Evolutionary conservation across 2,888 invertebrate genomes (phyloP).

Genomic region (Athripsodes cinereus): DNA sequence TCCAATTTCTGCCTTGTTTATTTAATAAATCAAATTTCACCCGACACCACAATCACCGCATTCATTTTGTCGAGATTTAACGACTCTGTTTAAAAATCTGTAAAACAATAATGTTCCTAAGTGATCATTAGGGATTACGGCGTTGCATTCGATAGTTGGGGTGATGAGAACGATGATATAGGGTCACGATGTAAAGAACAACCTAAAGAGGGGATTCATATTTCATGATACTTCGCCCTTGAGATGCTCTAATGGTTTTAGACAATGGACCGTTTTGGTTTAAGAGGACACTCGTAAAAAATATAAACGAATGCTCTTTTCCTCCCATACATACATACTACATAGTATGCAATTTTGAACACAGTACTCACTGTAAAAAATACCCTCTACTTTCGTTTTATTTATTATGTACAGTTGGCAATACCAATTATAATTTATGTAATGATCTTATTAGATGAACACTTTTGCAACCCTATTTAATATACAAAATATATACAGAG

Average conservation of each 20-base stretch:
- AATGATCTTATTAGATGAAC: neutral
- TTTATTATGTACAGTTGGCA: neutral
- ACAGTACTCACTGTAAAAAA: neutral
- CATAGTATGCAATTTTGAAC: neutral
- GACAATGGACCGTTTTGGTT: constrained; percentile 27
- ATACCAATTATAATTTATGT: neutral
- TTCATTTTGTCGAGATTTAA: neutral
- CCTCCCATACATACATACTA: constrained; percentile 5
- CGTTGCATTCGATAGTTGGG: constrained; percentile 5
- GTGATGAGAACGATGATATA: neutral
- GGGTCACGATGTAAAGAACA: neutral
- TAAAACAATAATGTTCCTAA: constrained; percentile 7
- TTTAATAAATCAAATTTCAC: neutral
- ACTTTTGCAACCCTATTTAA: neutral
- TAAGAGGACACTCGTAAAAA: constrained; percentile 21
- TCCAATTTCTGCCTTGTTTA: neutral
- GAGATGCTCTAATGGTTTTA: constrained; percentile 25
- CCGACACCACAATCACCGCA: neutral
- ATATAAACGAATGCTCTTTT: constrained; percentile 26
- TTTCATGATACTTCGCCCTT: neutral
- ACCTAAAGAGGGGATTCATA: neutral
- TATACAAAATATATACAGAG: too few species aligned
- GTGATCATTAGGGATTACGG: constrained; percentile 17
- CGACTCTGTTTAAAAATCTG: neutral
- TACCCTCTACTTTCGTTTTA: neutral